Percentiles rank a stretch among this genome's conserved stretches.
phyloP scores from a whole-genome alignment of 2,113 vertebrate species.

The Anguilla japonica region DNA sequence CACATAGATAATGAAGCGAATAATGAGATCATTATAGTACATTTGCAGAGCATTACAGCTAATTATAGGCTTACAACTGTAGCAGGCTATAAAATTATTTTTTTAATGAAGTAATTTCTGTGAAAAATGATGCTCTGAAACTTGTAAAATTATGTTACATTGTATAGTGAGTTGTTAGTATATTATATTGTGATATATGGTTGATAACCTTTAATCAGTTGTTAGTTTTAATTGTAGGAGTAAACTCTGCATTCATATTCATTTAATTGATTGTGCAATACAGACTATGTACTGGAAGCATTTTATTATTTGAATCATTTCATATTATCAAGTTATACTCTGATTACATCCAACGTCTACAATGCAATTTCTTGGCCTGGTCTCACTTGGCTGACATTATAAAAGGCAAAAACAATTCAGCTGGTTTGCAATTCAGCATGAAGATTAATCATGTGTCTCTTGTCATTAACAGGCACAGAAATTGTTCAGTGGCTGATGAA shows the following conservation, averaged over 20 bases:
- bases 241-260: background rate
- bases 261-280: background rate
- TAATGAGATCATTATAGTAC: slow-evolving; percentile 1
- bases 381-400: background rate
- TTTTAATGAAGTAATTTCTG: background rate
- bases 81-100: background rate
- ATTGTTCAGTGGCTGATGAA: slow-evolving; percentile 96
- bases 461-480: slow-evolving; percentile 78
- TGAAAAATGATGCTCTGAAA: background rate
- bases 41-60: background rate
- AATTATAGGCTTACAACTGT: background rate
- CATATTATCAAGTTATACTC: too few relatives aligned
- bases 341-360: too few relatives aligned
- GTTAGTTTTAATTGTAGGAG: background rate
- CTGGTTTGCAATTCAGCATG: background rate
- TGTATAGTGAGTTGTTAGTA: background rate
- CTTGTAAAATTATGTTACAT: background rate
- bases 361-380: background rate
- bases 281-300: background rate
- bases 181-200: background rate
- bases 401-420: background rate
- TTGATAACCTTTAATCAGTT: background rate
- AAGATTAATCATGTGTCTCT: slow-evolving; percentile 28
- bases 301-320: too few relatives aligned
- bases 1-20: background rate